Evolutionary conservation across 1,140 invertebrate genomes (phyloP).

Genomic region (Drosophila hydei): DNA sequence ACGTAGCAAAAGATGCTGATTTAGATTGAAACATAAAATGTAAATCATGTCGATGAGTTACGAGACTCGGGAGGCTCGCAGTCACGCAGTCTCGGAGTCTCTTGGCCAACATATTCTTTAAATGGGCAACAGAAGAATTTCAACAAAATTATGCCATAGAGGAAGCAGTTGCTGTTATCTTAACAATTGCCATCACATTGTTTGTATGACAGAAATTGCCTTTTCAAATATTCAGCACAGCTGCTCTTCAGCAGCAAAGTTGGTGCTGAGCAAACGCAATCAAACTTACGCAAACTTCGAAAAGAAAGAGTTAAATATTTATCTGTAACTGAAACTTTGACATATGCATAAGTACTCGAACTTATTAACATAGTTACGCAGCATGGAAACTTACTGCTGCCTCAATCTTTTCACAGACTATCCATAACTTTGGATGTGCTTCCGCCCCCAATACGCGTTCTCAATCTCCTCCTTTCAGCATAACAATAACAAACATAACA

Average conservation of each 20-base stretch:
- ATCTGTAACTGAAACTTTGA: constrained; percentile 32
- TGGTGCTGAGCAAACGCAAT: constrained; percentile 18
- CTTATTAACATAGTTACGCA: constrained; percentile 61
- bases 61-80: not conserved
- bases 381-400: constrained; percentile 38
- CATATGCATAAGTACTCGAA: constrained; percentile 28
- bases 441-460: constrained; percentile 32
- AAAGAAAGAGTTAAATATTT: constrained; percentile 28
- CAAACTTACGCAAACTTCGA: constrained; percentile 23
- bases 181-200: constrained; percentile 5
- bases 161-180: not conserved
- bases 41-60: constrained; percentile 44
- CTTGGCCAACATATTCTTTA: not conserved
- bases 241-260: constrained; percentile 6
- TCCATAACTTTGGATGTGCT: constrained; percentile 52
- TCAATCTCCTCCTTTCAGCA: constrained; percentile 29
- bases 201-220: constrained; percentile 4
- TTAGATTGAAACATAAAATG: constrained; percentile 28
- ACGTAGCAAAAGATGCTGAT: constrained; percentile 7
- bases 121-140: constrained; percentile 1
- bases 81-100: not conserved
- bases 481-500: constrained; percentile 62
- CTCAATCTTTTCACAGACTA: constrained; percentile 32
- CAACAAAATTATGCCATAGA: not conserved
- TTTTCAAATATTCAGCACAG: constrained; percentile 1